Percentiles rank a stretch among this genome's conserved stretches.
phyloP scores from a whole-genome alignment of 2,113 vertebrate species.

The Athene noctua region DNA sequence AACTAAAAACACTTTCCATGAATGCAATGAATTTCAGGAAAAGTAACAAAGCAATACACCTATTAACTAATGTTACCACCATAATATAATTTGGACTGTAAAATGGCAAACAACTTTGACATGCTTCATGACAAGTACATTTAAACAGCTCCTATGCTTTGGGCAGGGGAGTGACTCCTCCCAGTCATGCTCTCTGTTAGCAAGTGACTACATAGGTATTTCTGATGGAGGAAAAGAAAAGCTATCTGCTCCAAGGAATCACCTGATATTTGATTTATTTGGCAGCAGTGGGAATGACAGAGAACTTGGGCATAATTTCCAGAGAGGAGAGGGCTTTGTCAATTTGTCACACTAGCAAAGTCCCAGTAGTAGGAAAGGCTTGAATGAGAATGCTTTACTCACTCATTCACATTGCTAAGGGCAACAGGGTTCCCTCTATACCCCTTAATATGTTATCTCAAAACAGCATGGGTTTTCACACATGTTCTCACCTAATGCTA shows the following conservation, averaged over 20 bases:
- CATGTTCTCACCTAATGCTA: not conserved
- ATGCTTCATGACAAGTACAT: not conserved
- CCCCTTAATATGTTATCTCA: not conserved
- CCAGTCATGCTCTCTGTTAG: not conserved
- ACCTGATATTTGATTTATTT: not conserved
- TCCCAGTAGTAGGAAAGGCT: not conserved
- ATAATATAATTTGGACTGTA: not conserved
- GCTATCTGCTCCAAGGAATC: not conserved
- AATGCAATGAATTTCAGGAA: not conserved
- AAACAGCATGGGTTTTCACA: not conserved
- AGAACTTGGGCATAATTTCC: not conserved
- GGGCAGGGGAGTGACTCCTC: fast-evolving
- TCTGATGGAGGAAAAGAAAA: not conserved
- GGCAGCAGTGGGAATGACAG: not conserved
- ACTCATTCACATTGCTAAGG: not conserved
- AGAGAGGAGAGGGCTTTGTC: not conserved
- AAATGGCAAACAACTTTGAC: not conserved
- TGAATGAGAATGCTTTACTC: not conserved
- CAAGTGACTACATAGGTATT: not conserved
- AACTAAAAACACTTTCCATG: not conserved
- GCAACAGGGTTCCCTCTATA: not conserved
- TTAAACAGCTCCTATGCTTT: not conserved
- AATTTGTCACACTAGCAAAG: not conserved
- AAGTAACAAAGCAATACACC: not conserved
- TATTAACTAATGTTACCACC: not conserved